A percentile compares a stretch with the other conserved stretches of the same genome.
These are phyloP conservation scores for Nerophis lumbriciformis DNA, from an alignment of 2,113 vertebrate genomes.

Conservation along the genomic window DNA sequence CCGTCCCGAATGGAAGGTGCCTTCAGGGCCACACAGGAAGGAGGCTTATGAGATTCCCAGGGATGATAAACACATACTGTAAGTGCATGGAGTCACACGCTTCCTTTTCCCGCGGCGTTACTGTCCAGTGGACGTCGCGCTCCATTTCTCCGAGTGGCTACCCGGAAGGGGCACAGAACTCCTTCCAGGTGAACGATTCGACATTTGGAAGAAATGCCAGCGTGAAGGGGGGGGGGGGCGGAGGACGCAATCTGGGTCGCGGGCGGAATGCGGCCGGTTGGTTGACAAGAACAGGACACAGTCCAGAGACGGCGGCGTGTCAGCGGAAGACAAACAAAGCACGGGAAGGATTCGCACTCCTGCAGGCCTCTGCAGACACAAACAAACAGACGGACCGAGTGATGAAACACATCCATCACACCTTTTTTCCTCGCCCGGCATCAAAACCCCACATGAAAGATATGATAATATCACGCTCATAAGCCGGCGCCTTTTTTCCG, in stretches of 20 bases:
- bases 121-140: slow-evolving; percentile 19
- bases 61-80: slow-evolving; percentile 41
- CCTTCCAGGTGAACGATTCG: slow-evolving; percentile 63
- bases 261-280: slow-evolving; percentile 33
- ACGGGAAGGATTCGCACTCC: slow-evolving; percentile 35
- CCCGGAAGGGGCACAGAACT: slow-evolving; percentile 47
- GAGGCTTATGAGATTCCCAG: slow-evolving; percentile 26
- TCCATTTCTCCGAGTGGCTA: slow-evolving; percentile 45
- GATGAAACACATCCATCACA: not conserved
- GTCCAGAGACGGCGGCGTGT: slow-evolving; percentile 62
- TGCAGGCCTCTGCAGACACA: not conserved
- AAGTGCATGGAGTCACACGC: slow-evolving; percentile 31
- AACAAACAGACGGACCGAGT: not conserved
- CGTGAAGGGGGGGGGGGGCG: slow-evolving; percentile 14
- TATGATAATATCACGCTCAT: not conserved
- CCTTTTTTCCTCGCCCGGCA: not conserved
- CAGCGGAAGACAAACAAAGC: slow-evolving; percentile 62
- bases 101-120: slow-evolving; percentile 16
- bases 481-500: not conserved
- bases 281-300: slow-evolving; percentile 63
- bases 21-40: slow-evolving; percentile 41
- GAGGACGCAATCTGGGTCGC: slow-evolving; percentile 16
- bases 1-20: slow-evolving; percentile 12
- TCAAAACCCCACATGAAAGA: not conserved
- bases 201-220: slow-evolving; percentile 67